Base-by-base conservation (phyloP, 2,113 vertebrate genomes). In the Anolis carolinensis region DNA sequence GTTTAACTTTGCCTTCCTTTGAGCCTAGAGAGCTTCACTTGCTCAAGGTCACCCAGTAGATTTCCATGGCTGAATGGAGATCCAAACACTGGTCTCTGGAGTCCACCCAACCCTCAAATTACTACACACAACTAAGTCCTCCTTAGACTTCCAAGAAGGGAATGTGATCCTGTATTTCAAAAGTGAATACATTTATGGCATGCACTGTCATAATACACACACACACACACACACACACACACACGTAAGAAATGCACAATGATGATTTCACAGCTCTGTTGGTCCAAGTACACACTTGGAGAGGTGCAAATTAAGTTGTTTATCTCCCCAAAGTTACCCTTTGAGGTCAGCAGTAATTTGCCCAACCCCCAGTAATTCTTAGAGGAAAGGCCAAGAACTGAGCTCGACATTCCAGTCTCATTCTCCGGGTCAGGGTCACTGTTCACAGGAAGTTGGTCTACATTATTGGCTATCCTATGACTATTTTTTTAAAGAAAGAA, bases 401-500 rank as follows among this genome's bases (percentile, higher is more conserved):
- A 93, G 89, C 85, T 81, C 84, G 91, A 85, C 91, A 93, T 91
- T 93, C 90, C 90, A 89, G 91, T 85, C 81, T 75, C 89, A 88
- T 77, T 82, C 83, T 77, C 87, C 89, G 91, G 95, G 93, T 94
- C 88, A 92, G 87, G 82, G 78, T 76, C 63, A 84, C 50, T 76
- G 83, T 70, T 79, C 72, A 80, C 76, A 80, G 88, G 90, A 91
- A 92, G 89, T 86, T 92, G 88, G 87, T 87, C 87, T 88, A 10
- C 55, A 59, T 48, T 87, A 82, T 89, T 89, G 90, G 39, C 87
- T 87, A 23, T 87, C 86, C 87, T 82, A 39, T 77, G 67, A 0
- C 2, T 59, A 89, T 82, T 82, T 67, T 79, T 48, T 75, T 27
- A 75, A 76, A 80, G 79, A 90, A 87, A 67, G 78, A 74, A 79